These are phyloP conservation scores for Cosmia trapezina DNA, from an alignment of 2,888 invertebrate species.

Conservation along the genomic window DNA sequence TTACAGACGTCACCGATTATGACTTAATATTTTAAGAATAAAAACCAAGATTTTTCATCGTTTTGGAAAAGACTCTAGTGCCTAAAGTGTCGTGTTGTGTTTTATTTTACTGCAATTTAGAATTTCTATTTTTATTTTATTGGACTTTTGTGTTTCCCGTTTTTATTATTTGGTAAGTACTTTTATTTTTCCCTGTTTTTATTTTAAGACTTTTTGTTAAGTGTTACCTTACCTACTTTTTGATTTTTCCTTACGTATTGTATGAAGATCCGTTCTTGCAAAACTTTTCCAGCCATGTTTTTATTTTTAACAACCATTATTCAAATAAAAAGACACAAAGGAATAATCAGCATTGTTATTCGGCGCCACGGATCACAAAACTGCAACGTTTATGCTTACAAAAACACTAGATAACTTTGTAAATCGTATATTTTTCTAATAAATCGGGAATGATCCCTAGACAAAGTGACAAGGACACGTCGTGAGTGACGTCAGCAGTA, in stretches of 20 bases:
- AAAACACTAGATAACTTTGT: conserved; percentile 59
- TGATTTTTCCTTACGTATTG: conserved; percentile 18
- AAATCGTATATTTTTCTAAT: conserved; percentile 69
- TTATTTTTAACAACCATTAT: conserved; percentile 28
- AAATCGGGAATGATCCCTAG: conserved; percentile 76
- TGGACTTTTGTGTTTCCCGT: conserved; percentile 85
- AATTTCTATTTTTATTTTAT: conserved; percentile 71
- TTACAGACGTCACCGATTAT: conserved; percentile 82
- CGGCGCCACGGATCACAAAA: conserved; percentile 39
- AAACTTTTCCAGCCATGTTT: background rate
- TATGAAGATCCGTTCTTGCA: background rate
- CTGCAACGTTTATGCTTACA: conserved; percentile 26
- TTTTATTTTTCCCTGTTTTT: conserved; percentile 62
- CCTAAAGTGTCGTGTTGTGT: conserved; percentile 87
- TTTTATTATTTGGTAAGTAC: conserved; percentile 85
- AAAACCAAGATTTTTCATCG: conserved; percentile 80
- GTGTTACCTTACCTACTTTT: conserved; percentile 29
- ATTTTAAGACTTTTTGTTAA: conserved; percentile 50
- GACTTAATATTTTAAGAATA: conserved; percentile 76
- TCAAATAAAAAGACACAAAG: conserved; percentile 59
- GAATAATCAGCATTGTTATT: conserved; percentile 29
- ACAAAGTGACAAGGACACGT: conserved; percentile 86
- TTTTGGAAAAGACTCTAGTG: conserved; percentile 83
- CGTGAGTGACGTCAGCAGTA: conserved; percentile 88
- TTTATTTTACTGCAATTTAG: conserved; percentile 77